phyloP scores from a whole-genome alignment of 2,113 vertebrate genomes.

The Marmota monax region DNA sequence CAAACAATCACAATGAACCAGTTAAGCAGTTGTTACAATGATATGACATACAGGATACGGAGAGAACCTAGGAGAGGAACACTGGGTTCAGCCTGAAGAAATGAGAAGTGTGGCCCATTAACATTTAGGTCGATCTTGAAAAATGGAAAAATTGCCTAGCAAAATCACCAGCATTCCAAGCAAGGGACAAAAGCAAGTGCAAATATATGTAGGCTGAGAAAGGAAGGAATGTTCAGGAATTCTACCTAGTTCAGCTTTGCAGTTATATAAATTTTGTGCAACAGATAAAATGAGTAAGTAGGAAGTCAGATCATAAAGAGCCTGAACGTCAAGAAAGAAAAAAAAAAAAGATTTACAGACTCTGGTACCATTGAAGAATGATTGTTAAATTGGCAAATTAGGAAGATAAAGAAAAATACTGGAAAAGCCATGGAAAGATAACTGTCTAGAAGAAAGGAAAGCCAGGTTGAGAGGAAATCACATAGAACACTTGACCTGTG shows the following conservation, averaged over 20 bases:
- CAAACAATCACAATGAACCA: background rate
- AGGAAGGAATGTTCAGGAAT: background rate
- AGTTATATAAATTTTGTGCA: background rate
- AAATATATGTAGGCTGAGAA: background rate
- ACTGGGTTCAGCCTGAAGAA: background rate
- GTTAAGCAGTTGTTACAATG: background rate
- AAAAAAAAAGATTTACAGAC: background rate
- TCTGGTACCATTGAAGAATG: background rate
- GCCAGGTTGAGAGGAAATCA: background rate
- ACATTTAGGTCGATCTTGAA: background rate
- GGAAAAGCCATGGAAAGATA: background rate
- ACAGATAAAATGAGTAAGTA: background rate
- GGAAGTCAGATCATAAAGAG: background rate
- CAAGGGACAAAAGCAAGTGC: background rate
- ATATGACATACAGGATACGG: background rate
- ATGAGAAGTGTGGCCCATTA: background rate
- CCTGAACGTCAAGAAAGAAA: background rate
- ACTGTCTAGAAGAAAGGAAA: background rate
- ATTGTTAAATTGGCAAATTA: background rate
- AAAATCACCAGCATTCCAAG: background rate
- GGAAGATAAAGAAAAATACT: background rate
- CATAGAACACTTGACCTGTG: background rate
- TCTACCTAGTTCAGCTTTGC: background rate
- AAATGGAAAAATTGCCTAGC: background rate
- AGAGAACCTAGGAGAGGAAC: background rate